Conservation (phyloP, 2,888 invertebrate species). For the Patella ulyssiponensis region DNA sequence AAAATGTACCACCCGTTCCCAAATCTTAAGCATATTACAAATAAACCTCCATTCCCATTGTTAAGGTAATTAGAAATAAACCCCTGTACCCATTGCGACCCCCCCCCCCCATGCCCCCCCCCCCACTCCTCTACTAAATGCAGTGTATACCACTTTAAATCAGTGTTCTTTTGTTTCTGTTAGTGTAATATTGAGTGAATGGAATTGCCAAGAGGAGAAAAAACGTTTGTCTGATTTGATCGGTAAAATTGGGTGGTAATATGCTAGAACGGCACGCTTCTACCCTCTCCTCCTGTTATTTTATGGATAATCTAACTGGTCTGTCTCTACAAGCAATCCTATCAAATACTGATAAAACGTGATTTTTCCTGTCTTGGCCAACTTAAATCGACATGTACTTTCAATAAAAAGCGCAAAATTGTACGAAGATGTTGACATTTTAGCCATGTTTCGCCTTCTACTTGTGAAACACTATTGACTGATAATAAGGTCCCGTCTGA, state of each 20-base stretch:
- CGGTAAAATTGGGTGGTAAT: background rate
- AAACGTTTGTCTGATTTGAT: background rate
- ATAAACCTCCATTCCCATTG: too few species aligned
- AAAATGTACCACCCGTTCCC: too few species aligned
- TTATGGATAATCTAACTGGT: background rate
- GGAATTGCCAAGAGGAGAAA: too few species aligned
- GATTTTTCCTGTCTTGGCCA: background rate
- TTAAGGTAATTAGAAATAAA: too few species aligned
- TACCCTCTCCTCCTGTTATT: background rate
- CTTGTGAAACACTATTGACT: background rate
- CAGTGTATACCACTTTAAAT: too few species aligned
- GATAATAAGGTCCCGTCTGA: background rate
- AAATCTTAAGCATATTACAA: too few species aligned
- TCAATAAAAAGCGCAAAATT: background rate
- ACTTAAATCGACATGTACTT: constrained; percentile 1
- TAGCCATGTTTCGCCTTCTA: background rate
- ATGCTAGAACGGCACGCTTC: background rate
- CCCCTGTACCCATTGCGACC: too few species aligned
- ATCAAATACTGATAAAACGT: constrained; percentile 5
- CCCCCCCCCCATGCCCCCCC: too few species aligned
- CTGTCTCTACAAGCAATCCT: background rate
- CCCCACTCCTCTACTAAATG: too few species aligned
- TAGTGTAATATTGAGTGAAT: too few species aligned
- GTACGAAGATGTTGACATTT: constrained; percentile 8
- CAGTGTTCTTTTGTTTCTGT: too few species aligned